Base-by-base conservation (phyloP, 1,140 invertebrate genomes). In the Neomicropteryx cornuta region DNA sequence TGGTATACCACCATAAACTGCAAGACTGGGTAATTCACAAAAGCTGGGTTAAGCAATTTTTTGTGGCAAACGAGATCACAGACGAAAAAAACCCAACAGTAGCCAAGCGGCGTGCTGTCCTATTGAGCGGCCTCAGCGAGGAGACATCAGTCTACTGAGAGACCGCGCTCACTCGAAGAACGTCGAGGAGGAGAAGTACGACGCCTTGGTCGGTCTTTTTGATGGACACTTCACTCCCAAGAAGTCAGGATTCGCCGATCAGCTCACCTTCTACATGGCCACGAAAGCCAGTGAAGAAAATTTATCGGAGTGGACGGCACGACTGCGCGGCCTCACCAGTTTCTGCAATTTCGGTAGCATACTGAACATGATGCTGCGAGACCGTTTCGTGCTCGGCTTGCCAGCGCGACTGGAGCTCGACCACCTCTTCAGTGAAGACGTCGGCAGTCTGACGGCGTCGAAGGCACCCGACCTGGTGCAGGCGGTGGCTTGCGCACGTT, bases 211-310 rank as follows among this genome's bases (percentile, higher is more conserved):
- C 10, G 3, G 6, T 24, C 10, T 41, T 29, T 28, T 45, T 6
- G 36, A 45, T 16, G 17, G 10, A 3, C 46, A 48, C 39, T 48
- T 48, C 23, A 45, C 42, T n/a, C 41, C 38, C n/a, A 48, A 36
- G 17, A 23, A 45, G 21, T 45, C 39, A 11, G 22, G 39, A 10
- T 45, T 35, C 17, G 43, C 21, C 11, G 39, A 45, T 16, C 41
- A 42, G 30, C 38, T 35, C 4, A 43, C 39, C 4, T 48, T 48
- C 17, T 35, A 24, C 19, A 30, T 33, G 5, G 44, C 41, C 3
- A 43, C 2, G 3, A 39, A 36, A 27, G 27, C 30, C 13, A 6
- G 39, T 41, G 44, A 44, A 29, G 38, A 48, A 43, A 22, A 34
- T 11, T 21, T 48, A 28, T 39, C 35, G n/a, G 23, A 27, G n/a